These are phyloP conservation scores for Tenodera sinensis DNA, from an alignment of 2,888 invertebrate genomes.

Conservation along the genomic window DNA sequence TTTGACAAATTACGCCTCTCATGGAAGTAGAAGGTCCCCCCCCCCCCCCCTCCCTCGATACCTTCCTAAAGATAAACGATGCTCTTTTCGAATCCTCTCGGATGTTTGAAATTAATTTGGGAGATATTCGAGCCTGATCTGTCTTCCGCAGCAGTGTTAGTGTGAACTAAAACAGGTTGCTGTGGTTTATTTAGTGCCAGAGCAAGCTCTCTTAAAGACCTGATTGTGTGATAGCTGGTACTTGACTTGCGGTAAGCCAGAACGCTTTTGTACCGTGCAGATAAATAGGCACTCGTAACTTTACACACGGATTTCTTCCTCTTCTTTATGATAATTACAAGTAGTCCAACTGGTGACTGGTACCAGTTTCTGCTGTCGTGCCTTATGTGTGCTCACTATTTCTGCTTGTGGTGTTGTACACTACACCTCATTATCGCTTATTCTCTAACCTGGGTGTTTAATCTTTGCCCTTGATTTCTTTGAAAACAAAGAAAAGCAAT, in stretches of 20 bases:
- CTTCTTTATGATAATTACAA: conserved; percentile 1
- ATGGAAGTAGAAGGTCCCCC: neutral
- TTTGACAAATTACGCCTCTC: neutral
- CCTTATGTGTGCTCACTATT: neutral
- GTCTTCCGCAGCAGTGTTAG: neutral
- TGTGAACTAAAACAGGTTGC: conserved; percentile 2
- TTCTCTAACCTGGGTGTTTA: neutral
- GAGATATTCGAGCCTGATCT: conserved; percentile 1
- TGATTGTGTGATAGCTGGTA: neutral
- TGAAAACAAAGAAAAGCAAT: too few species aligned
- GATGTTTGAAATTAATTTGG: neutral
- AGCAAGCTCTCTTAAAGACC: neutral
- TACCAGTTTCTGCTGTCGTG: neutral
- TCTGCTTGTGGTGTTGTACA: neutral
- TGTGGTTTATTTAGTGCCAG: conserved; percentile 4
- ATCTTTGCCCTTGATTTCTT: too few species aligned
- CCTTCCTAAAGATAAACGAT: neutral
- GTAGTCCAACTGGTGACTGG: neutral
- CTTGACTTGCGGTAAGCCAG: neutral
- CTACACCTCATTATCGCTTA: neutral
- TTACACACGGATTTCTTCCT: neutral
- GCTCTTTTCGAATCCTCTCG: neutral
- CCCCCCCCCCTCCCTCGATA: neutral
- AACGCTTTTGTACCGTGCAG: neutral
- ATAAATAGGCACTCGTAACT: neutral